Percentiles rank a stretch among this genome's conserved stretches.
These are phyloP conservation scores for Sinhomidia bicolor DNA, from an alignment of 2,888 invertebrate genomes.

Conservation along the genomic window DNA sequence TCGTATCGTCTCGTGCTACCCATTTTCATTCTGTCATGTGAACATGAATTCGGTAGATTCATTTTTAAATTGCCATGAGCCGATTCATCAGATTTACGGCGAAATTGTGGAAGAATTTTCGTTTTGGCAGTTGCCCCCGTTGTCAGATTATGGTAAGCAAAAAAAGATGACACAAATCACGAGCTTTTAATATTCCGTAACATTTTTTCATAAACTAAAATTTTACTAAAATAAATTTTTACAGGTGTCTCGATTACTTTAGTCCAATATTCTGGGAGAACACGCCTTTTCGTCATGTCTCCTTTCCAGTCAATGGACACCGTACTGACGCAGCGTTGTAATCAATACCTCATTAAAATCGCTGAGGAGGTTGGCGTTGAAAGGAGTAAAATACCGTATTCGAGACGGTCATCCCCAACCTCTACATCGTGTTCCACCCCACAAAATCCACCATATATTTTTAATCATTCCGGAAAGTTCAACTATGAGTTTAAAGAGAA, in stretches of 20 bases:
- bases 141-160: conserved; percentile 60
- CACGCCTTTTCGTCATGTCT: conserved; percentile 61
- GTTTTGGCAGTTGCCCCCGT: conserved; percentile 55
- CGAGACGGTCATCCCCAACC: conserved; percentile 48
- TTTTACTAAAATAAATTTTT: too few relatives aligned
- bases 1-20: conserved; percentile 46
- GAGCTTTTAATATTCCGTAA: too few relatives aligned
- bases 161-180: too few relatives aligned
- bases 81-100: conserved; percentile 63
- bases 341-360: conserved; percentile 54
- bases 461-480: conserved; percentile 1
- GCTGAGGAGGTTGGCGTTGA: conserved; percentile 63
- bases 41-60: conserved; percentile 39
- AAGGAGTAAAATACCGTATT: conserved; percentile 56
- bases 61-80: neutral
- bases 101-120: conserved; percentile 67
- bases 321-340: conserved; percentile 49
- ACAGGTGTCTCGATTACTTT: conserved; percentile 61
- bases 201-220: too few relatives aligned
- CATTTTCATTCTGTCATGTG: conserved; percentile 52
- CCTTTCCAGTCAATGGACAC: conserved; percentile 59
- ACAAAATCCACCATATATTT: conserved; percentile 1
- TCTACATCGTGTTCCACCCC: conserved; percentile 61
- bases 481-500: neutral
- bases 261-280: conserved; percentile 60